These are phyloP conservation scores for Acleris cristana DNA, from an alignment of 2,888 invertebrate species.

Conservation along the genomic window DNA sequence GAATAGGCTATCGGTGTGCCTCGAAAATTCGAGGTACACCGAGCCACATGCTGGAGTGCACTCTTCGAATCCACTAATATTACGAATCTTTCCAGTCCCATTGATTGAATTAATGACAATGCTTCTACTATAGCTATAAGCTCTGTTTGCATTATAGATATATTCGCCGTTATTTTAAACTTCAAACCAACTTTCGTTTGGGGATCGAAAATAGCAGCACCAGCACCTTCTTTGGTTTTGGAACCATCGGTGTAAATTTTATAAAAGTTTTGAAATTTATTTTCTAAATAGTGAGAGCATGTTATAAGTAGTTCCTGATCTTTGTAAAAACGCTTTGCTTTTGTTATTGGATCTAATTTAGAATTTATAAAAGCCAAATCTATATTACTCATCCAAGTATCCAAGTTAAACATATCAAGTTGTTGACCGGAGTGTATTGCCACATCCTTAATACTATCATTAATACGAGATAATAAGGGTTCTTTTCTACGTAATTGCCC, in stretches of 20 bases:
- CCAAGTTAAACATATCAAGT: neutral
- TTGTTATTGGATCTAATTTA: neutral
- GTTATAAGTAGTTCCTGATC: too few species aligned
- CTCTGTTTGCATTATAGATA: too few species aligned
- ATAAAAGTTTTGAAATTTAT: neutral
- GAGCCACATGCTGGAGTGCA: too few species aligned
- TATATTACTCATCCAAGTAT: slow-evolving; percentile 9
- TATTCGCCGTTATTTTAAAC: too few species aligned
- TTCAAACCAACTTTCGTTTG: neutral
- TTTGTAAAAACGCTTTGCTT: neutral
- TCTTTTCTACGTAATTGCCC: neutral
- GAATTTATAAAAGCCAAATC: neutral
- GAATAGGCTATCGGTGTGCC: too few species aligned
- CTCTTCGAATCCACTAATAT: too few species aligned
- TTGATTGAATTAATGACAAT: too few species aligned
- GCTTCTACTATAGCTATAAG: too few species aligned
- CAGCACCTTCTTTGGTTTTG: neutral
- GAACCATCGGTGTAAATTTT: slow-evolving; percentile 11
- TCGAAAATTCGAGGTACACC: too few species aligned
- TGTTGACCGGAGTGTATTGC: neutral
- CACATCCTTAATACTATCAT: neutral
- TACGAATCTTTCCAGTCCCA: too few species aligned
- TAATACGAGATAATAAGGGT: neutral
- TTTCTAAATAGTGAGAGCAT: too few species aligned
- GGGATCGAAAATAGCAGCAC: slow-evolving; percentile 1